Percentiles rank a stretch among this genome's conserved stretches.
Conservation (phyloP, 2,113 vertebrate genomes). For the Vulpes vulpes region DNA sequence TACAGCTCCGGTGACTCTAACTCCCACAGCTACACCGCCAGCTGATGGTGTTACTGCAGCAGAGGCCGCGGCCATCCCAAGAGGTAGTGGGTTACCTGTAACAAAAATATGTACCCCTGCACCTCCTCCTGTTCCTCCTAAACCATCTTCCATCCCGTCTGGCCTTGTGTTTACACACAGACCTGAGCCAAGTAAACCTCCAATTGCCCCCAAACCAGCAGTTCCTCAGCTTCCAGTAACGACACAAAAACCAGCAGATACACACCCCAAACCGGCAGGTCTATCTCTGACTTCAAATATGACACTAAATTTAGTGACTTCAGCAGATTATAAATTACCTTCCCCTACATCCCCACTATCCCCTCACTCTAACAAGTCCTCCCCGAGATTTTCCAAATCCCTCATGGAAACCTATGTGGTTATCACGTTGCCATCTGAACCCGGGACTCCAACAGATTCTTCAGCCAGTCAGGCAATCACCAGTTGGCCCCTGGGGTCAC, state of each 20-base stretch:
- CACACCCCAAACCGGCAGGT: slow-evolving; percentile 90
- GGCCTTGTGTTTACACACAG: slow-evolving; percentile 95
- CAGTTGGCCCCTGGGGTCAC: slow-evolving; percentile 89
- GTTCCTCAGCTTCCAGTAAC: slow-evolving; percentile 88
- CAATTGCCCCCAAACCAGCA: slow-evolving; percentile 93
- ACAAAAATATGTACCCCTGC: slow-evolving; percentile 89
- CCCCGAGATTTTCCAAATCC: slow-evolving; percentile 92
- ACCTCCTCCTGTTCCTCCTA: slow-evolving; percentile 97
- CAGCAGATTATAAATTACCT: slow-evolving; percentile 92
- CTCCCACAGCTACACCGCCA: slow-evolving; percentile 63
- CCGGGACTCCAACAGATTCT: slow-evolving; percentile 94
- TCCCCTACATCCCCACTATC: slow-evolving; percentile 97
- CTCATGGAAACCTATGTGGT: slow-evolving; percentile 97
- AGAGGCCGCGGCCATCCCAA: slow-evolving; percentile 81
- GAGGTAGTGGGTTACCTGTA: slow-evolving; percentile 84
- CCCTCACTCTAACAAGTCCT: slow-evolving; percentile 92
- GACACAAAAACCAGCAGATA: slow-evolving; percentile 89
- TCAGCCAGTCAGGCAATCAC: slow-evolving; percentile 92
- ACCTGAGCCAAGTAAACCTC: slow-evolving; percentile 93
- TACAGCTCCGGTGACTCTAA: slow-evolving; percentile 85
- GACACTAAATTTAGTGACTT: slow-evolving; percentile 93
- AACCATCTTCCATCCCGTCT: slow-evolving; percentile 94
- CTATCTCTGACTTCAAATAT: slow-evolving; percentile 91
- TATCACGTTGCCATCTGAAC: slow-evolving; percentile 98
- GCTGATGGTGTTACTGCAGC: slow-evolving; percentile 80